A percentile compares a stretch with the other conserved stretches of the same genome.
Conservation (phyloP, 2,797 vertebrate species). For the Acipenser oxyrinchus region DNA sequence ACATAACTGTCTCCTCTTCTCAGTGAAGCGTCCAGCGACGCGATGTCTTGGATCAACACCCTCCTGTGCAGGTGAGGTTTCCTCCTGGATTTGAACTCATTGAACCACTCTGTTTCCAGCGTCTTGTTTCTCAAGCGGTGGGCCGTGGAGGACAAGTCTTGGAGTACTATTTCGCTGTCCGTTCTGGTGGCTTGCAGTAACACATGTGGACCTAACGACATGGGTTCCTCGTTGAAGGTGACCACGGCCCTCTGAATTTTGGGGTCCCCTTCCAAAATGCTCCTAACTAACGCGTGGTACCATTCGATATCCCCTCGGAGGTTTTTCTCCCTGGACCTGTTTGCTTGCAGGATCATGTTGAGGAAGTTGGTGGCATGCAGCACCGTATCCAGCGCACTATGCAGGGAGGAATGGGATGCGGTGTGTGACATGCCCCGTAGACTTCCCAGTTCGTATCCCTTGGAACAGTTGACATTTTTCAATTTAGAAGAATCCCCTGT, state of each 20-base stretch:
- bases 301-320: constrained; percentile 80
- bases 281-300: constrained; percentile 83
- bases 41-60: constrained; percentile 54
- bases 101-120: constrained; percentile 80
- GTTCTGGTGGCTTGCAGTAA: constrained; percentile 85
- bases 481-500: constrained; percentile 79
- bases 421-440: constrained; percentile 62
- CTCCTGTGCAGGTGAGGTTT: constrained; percentile 62
- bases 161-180: constrained; percentile 75
- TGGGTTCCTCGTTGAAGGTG: constrained; percentile 66
- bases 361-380: constrained; percentile 89
- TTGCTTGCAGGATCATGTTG: constrained; percentile 80
- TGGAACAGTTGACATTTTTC: constrained; percentile 79
- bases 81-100: constrained; percentile 66
- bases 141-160: constrained; percentile 74
- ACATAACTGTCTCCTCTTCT: constrained; percentile 64
- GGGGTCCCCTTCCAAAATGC: constrained; percentile 81
- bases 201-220: constrained; percentile 59
- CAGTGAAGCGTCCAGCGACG: constrained; percentile 52
- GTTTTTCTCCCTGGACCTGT: constrained; percentile 80
- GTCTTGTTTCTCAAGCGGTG: constrained; percentile 73
- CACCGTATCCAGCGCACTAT: constrained; percentile 76
- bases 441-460: constrained; percentile 78
- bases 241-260: constrained; percentile 81
- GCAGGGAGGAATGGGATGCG: constrained; percentile 64